Evolutionary conservation across 2,888 invertebrate genomes (phyloP), one percentile per base, ranked within the genome.

Genomic region (Bedellia somnulentella): DNA sequence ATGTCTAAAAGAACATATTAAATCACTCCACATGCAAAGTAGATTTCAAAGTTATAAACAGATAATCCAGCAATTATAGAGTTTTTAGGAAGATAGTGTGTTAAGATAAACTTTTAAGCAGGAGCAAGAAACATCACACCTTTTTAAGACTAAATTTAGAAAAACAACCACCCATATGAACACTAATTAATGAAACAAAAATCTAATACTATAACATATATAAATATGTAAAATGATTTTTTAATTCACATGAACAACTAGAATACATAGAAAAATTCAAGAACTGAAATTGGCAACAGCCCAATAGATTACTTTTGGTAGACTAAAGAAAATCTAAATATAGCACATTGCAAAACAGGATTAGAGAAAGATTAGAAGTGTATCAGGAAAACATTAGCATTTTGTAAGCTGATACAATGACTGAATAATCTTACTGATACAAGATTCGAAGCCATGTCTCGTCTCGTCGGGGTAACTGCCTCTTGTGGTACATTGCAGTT

Each of bases 401-500:
- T 15, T 21, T 30, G 35, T 30, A 35, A 29, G 11, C 31, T 24
- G 29, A 5, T 18, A 24, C 29, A 29, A 10, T 5, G 2, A 8
- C 6, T 25, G 5, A 14, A 31, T 5, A 18, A 13, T 14, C 57
- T 57, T 53, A 77, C 77, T 56, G 75, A 60, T 35, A 68, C 70
- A 39, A 76, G 47, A 49, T 80, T 80, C 38, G 68, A 58, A 22
- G 58, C 76, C 52, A 80, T 70, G 47, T 81, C 80, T 50, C 81
- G 60, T 45, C 80, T 66, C 27, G 81, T 79, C 25, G 81, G 81
- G 36, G 80, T 80, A 43, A 80, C 80, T 44, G 80, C 77, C 58
- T 81, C 82, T 48, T 77, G 77, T 10, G 78, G 78, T 14, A 78
- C 76, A 63, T 76, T 73, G 59, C 80, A 81, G 53, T 80, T 80